Base-by-base conservation (phyloP, 2,113 vertebrate species). In the Balaeniceps rex region DNA sequence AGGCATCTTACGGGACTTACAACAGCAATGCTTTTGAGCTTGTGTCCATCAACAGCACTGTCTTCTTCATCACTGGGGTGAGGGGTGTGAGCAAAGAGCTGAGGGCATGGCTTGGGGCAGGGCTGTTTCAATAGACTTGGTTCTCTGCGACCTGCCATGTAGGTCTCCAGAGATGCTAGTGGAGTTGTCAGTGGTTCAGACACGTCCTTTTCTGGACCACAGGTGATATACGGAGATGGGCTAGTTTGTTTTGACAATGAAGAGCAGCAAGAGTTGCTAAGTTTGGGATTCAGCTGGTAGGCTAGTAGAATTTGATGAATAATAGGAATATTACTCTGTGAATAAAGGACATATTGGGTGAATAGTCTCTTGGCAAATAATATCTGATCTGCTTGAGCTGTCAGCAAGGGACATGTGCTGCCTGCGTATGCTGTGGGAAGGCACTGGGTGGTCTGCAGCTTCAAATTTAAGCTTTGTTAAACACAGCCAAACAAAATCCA, bases 311-410 rank as follows among this genome's bases (percentile, higher is more conserved):
- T 36, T 61, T 55, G 72, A 84, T 49, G 80, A 90, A 88, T 65
- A 83, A 95, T 42, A 72, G 61, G 80, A 31, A 87, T 84, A 94
- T 79, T 19, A 9, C 52, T 82, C 65, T 33, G 6, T 84, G 90
- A 86, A 82, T 84, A 88, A 87, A 3, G 17, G 61, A n/a, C 69
- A 57, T 26, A 19, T 82, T 93, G 94, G 92, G 84, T 94, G 95
- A 92, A 97, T 94, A 95, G 94, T 92, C 86, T 76, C 80, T 84
- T 94, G 64, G 96, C 91, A 96, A 92, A 97, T 71, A 91, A 87
- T 60, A 85, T 44, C 65, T 93, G 94, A 91, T 83, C 64, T 87
- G 90, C 86, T 51, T 31, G 94, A 93, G 82, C 79, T 94, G 82
- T 61, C 92, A 83, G 85, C 68, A 6, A 88, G 88, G 82, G 75